Base-by-base conservation (phyloP, 2,888 invertebrate species). In the Hirtodrosophila duncani region DNA sequence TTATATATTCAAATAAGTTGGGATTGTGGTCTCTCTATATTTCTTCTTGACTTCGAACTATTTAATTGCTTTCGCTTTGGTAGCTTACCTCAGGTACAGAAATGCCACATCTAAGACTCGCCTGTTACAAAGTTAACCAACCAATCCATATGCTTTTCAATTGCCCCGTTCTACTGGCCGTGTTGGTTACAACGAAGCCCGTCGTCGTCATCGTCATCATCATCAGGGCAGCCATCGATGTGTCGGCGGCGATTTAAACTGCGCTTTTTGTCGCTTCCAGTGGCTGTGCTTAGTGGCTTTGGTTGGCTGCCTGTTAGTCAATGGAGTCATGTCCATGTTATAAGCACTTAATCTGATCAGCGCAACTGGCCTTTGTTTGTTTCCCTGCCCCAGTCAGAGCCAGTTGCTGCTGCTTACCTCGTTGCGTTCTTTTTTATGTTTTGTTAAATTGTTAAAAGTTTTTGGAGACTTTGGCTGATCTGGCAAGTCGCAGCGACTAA, bases 311-410 rank as follows among this genome's bases (percentile, higher is more conserved):
- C 59, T 59, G 77, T 59, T 67, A 63, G 67, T 72, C 71, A 79
- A 80, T 72, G 80, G 72, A 80, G 77, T 79, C 77, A 80, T 72
- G 72, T 79, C 80, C 72, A 72, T 79, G 77, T 72, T 72, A 80
- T 79, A 79, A 80, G 72, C 72, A 71, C 77, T 72, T 72, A 72
- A 79, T 72, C 80, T 72, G 72, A 72, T 72, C 71, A 33, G 36
- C 37, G 24, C 48, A 56, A 58, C 52, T 50, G 38, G 52, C 80
- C 80, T 79, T 72, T 72, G 80, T 79, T 72, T 72, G 80, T 75
- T 72, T 50, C 27, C 34, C 57, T 37, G 63, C 58, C 50, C 45
- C 43, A 41, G 21, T 39, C 44, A 16, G 39, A 18, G 41, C n/a
- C n/a, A 30, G 30, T 18, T 14, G 30, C 24, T 30, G 27, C 34